Evolutionary conservation across 2,888 invertebrate species (phyloP), one percentile per base, ranked within the genome.

Genomic region (Pimpla rufipes): DNA sequence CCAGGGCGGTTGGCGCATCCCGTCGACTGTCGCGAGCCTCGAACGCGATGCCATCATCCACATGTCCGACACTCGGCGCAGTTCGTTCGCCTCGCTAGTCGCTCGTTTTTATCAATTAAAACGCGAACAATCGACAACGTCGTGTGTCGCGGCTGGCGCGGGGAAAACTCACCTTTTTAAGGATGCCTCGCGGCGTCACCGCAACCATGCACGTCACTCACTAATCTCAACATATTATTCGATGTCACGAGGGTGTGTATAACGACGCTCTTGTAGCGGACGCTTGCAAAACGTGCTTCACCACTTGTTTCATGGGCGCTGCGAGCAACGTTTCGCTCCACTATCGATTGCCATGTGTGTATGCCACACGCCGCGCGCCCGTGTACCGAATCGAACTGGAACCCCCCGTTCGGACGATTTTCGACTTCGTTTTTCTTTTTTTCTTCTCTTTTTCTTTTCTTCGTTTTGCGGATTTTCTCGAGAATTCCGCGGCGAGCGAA

Each of bases 231-330:
- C 85, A 87, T 87, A 75, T 68, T 85, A 77, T 45, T 37, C 35
- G 35, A 11, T 79, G 80, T 84, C 83, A 85, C 85, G 78, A 85
- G 80, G 78, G 83, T 82, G 83, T 81, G 79, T 84, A 85, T 81
- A 70, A 73, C 64, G 79, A 79, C 68, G 85, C 71, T 82, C 55
- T 84, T 42, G 55, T 52, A 40, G 52, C 35, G 29, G 80, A 74
- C 80, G 84, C 74, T 81, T 84, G 84, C 85, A 79, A 87, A 89
- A 87, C 87, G 87, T 88, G 88, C 86, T 87, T 87, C 88, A 86
- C 90, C 92, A 92, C 92, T 92, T 91, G 92, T 91, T 92, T 88
- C 90, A 91, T 90, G 89, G 88, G 92, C 92, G 91, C 92, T 92
- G 91, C 91, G 85, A 89, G 90, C 87, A 85, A 85, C 90, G 89